Evolutionary conservation across 2,888 invertebrate genomes (phyloP).

Genomic region (Dolichopus griseipennis): DNA sequence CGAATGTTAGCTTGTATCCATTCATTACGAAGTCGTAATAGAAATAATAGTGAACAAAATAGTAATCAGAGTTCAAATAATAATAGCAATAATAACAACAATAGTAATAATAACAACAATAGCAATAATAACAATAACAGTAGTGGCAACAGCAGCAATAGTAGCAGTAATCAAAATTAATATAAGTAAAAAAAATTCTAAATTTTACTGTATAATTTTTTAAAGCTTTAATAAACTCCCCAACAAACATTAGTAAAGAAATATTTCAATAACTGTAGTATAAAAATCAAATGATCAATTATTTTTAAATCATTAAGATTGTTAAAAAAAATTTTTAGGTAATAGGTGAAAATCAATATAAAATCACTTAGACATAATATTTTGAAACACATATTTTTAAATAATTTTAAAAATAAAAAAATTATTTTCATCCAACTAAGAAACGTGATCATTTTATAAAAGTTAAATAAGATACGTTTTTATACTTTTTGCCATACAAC

Average conservation of each 20-base stretch:
- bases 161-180: background rate
- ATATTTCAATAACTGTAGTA: background rate
- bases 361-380: background rate
- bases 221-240: background rate
- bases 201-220: background rate
- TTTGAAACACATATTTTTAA: no score
- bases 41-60: constrained; percentile 17
- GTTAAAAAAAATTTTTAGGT: background rate
- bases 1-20: constrained; percentile 61
- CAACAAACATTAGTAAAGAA: background rate
- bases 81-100: background rate
- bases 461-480: no score
- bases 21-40: constrained; percentile 47
- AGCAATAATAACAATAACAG: background rate
- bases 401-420: no score
- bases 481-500: no score
- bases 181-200: background rate
- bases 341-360: background rate
- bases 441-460: no score
- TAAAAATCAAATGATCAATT: background rate
- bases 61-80: background rate
- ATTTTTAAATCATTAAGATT: background rate
- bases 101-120: background rate
- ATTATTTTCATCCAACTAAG: no score
- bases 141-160: background rate